A percentile compares a stretch with the other conserved stretches of the same genome.
Evolutionary conservation across 2,113 vertebrate species (phyloP).

Genomic region (Neodontobutis hainanensis): DNA sequence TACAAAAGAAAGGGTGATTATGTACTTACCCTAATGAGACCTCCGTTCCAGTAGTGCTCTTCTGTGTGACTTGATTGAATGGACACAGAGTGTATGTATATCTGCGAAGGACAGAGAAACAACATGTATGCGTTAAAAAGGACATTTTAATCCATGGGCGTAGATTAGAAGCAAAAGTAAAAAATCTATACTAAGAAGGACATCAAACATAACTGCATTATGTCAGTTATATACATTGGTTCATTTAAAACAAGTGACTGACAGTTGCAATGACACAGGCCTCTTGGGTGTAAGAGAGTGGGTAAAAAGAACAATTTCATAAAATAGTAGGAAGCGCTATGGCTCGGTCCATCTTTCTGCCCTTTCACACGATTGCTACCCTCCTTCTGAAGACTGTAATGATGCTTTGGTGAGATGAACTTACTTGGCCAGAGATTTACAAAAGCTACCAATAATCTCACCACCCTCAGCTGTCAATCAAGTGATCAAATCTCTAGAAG

Average conservation of each 20-base stretch:
- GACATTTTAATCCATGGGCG: neutral
- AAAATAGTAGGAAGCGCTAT: neutral
- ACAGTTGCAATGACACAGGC: too few relatives aligned
- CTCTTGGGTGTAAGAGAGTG: too few relatives aligned
- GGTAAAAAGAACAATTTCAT: too few relatives aligned
- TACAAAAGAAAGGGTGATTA: constrained; percentile 37
- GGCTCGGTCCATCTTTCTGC: neutral
- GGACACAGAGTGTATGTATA: constrained; percentile 75
- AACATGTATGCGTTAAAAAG: neutral
- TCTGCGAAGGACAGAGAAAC: constrained; percentile 48
- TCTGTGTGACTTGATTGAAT: constrained; percentile 75
- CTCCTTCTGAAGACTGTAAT: neutral
- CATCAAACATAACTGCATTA: too few relatives aligned
- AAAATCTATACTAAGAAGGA: too few relatives aligned
- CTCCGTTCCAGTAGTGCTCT: constrained; percentile 66
- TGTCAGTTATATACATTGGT: too few relatives aligned
- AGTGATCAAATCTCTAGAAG: constrained; percentile 31
- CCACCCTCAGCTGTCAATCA: constrained; percentile 40
- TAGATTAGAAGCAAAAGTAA: neutral
- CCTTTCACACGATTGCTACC: neutral
- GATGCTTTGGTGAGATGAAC: neutral
- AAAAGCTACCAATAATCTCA: constrained; percentile 27
- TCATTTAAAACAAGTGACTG: too few relatives aligned
- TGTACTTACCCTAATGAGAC: constrained; percentile 76
- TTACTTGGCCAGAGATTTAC: constrained; percentile 30